A percentile compares a stretch with the other conserved stretches of the same genome.
Conservation (phyloP, 2,113 vertebrate genomes). For the Gavia stellata region DNA sequence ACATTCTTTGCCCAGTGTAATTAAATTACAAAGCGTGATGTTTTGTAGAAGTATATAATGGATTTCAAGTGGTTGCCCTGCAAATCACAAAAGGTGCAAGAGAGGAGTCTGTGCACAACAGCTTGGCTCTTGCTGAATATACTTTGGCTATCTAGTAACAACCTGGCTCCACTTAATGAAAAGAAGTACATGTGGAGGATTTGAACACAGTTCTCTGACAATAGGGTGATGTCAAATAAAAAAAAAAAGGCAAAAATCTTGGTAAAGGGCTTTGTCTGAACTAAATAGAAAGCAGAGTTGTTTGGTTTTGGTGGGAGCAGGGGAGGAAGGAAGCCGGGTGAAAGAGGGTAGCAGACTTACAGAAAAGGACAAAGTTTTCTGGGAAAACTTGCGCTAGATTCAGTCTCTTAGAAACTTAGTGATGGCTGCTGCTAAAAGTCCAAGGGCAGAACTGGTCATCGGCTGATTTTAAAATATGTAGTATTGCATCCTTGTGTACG, state of each 20-base stretch:
- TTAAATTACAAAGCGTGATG: not conserved
- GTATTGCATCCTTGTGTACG: not conserved
- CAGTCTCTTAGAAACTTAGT: not conserved
- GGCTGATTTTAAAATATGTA: rapidly evolving
- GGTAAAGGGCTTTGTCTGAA: constrained; percentile 41
- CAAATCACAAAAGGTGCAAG: not conserved
- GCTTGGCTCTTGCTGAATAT: not conserved
- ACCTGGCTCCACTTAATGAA: not conserved
- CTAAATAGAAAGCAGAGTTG: constrained; percentile 53
- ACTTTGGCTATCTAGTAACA: not conserved
- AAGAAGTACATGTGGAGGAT: not conserved
- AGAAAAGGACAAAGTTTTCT: constrained; percentile 32
- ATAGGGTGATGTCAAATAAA: constrained; percentile 40
- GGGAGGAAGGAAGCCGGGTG: not conserved
- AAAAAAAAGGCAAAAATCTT: constrained; percentile 9
- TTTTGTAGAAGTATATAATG: not conserved
- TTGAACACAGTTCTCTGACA: constrained; percentile 20
- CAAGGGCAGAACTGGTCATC: not conserved
- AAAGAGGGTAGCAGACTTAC: not conserved
- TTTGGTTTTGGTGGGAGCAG: not conserved
- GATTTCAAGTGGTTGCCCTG: not conserved
- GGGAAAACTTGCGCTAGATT: not conserved
- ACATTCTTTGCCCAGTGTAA: not conserved
- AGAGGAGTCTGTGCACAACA: not conserved
- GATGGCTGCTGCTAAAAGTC: not conserved